Conservation (phyloP, 2,888 invertebrate species). For the Nomada flava region DNA sequence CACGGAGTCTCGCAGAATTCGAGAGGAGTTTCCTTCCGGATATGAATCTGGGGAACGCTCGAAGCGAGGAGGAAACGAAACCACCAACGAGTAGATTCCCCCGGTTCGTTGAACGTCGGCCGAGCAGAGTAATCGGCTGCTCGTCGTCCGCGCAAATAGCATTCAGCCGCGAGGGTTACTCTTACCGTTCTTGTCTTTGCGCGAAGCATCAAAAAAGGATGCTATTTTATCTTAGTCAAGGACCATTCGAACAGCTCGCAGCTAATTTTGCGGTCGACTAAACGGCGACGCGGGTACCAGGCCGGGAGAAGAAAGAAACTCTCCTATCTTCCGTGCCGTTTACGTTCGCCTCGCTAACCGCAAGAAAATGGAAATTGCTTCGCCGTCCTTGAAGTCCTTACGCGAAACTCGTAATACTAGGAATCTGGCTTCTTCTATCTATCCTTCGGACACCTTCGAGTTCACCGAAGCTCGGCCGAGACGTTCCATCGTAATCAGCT, state of each 20-base stretch:
- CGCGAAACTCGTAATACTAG: conserved; percentile 47
- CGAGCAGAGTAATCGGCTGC: conserved; percentile 65
- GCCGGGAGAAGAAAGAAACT: conserved; percentile 51
- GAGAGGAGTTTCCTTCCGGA: no score
- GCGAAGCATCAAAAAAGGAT: conserved; percentile 65
- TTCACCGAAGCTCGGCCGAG: conserved; percentile 5
- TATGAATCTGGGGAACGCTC: conserved; percentile 32
- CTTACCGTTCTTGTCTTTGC: conserved; percentile 61
- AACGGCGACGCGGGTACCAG: conserved; percentile 65
- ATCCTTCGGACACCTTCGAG: conserved; percentile 10
- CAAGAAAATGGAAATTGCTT: conserved; percentile 72
- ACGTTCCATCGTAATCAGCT: conserved; percentile 22
- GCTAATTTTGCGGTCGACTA: conserved; percentile 77
- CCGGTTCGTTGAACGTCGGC: conserved; percentile 51
- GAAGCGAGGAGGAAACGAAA: conserved; percentile 57
- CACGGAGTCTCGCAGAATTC: no score
- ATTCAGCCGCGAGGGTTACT: conserved; percentile 66
- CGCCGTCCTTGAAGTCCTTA: conserved; percentile 66
- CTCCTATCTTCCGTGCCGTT: conserved; percentile 56
- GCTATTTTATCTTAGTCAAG: conserved; percentile 71
- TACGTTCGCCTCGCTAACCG: conserved; percentile 58
- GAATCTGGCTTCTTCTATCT: conserved; percentile 34
- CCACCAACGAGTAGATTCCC: conserved; percentile 55
- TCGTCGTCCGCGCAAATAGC: conserved; percentile 68
- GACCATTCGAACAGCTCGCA: conserved; percentile 69